phyloP scores from a whole-genome alignment of 2,113 vertebrate species.

The Thermophis baileyi region DNA sequence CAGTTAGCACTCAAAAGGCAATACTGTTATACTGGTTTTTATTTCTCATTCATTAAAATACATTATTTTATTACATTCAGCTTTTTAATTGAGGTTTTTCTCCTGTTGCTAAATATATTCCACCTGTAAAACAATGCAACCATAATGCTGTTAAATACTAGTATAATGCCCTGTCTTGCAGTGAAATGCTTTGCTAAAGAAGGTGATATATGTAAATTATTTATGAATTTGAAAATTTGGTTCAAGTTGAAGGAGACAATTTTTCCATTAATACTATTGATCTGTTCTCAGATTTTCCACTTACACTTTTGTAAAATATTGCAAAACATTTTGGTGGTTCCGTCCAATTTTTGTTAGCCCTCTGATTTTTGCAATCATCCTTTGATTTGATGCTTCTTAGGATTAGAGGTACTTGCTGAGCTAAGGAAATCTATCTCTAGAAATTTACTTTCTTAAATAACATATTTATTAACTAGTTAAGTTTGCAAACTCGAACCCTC shows the following conservation, averaged over 20 bases:
- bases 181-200: background rate
- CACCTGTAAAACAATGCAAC: background rate
- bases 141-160: background rate
- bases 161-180: background rate
- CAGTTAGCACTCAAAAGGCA: background rate
- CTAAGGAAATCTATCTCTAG: background rate
- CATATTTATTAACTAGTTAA: background rate
- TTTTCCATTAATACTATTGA: background rate
- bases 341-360: background rate
- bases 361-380: background rate
- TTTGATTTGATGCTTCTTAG: background rate
- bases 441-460: background rate
- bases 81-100: background rate
- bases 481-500: background rate
- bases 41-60: background rate
- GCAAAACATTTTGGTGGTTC: background rate
- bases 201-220: background rate
- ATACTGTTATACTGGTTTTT: background rate
- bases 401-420: background rate
- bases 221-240: background rate
- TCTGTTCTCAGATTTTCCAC: background rate
- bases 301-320: background rate
- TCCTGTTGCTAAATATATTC: background rate
- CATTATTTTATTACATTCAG: background rate
- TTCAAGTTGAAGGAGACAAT: background rate